Base-by-base conservation (phyloP, 2,888 invertebrate genomes). In the Lithophane ornitopus region DNA sequence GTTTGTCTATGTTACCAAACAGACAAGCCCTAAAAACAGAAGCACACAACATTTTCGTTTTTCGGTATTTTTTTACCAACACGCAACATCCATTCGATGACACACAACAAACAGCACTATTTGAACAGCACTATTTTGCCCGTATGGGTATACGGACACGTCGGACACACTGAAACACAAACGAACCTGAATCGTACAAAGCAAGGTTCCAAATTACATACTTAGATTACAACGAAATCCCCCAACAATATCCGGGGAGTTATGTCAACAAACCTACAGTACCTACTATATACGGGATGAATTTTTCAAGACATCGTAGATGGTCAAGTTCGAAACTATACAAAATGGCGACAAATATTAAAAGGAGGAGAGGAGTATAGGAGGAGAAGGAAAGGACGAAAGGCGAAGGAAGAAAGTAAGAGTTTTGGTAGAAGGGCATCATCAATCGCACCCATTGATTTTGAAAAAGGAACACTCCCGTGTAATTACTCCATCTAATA, bases 241-340 rank as follows among this genome's bases (percentile, higher is more conserved):
- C 67, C 49, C 66, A 74, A 76, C 81, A 85, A 85, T 81, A 84
- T 81, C 76, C 81, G 74, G 69, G 56, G 39, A 76, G 69, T 62
- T 28, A 63, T 78, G 82, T 80, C 81, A 84, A 84, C 80, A 85
- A 69, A 77, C 72, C 39, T 44, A 73, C 49, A 39, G 52, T 58
- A 26, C n/a, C n/a, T n/a, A n/a, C 19, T 68, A 61, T 69, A 46
- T 69, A 63, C 56, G 71, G 72, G 44, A 0, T 56, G 72, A 19
- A 28, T 28, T 68, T 22, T 14, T 16, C 14, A 39, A 34, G 19
- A 19, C 1, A 9, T 3, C 0, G 26, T 71, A 8, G 7, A 12
- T 16, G 22, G 0, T 1, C 14, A 16, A 41, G 19, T 22, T 3
- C 1, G 22, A 41, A 39, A 68, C 0, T 39, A 19, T 12, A 34